These are phyloP conservation scores for Lumbricus terrestris DNA, from an alignment of 2,888 invertebrate genomes.

Conservation along the genomic window DNA sequence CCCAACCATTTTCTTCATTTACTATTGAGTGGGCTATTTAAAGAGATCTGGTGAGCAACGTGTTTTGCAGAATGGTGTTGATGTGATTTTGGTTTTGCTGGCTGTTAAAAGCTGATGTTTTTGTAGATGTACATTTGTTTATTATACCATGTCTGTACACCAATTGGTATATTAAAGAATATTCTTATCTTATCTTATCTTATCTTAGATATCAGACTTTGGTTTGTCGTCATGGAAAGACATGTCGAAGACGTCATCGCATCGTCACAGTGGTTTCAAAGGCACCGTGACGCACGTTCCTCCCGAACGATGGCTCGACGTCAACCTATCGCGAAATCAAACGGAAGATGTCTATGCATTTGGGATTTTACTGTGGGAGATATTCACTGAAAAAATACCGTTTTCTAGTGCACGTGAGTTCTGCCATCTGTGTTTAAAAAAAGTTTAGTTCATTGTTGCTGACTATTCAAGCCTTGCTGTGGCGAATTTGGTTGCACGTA, in stretches of 20 bases:
- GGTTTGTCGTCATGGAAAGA: conserved; percentile 46
- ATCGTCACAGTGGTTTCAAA: conserved; percentile 21
- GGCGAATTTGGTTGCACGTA: no score
- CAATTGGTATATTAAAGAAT: no score
- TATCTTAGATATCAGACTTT: conserved; percentile 47
- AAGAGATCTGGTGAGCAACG: no score
- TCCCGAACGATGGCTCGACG: conserved; percentile 43
- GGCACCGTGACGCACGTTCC: conserved; percentile 45
- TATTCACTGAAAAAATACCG: conserved; percentile 40
- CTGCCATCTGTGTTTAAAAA: not conserved
- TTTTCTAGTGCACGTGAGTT: conserved; percentile 30
- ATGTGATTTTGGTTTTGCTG: not conserved
- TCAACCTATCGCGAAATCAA: conserved; percentile 38
- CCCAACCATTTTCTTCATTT: no score
- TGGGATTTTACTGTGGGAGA: conserved; percentile 45
- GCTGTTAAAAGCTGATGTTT: not conserved
- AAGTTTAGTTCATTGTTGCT: not conserved
- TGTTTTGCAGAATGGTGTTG: no score
- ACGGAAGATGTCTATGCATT: conserved; percentile 45
- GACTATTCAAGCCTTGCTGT: no score
- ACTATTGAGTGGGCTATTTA: no score
- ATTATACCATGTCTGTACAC: no score
- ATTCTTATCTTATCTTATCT: no score
- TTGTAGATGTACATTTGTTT: no score
- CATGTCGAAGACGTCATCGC: conserved; percentile 35